phyloP scores from a whole-genome alignment of 2,888 invertebrate species.

The Stomorhina lunata region DNA sequence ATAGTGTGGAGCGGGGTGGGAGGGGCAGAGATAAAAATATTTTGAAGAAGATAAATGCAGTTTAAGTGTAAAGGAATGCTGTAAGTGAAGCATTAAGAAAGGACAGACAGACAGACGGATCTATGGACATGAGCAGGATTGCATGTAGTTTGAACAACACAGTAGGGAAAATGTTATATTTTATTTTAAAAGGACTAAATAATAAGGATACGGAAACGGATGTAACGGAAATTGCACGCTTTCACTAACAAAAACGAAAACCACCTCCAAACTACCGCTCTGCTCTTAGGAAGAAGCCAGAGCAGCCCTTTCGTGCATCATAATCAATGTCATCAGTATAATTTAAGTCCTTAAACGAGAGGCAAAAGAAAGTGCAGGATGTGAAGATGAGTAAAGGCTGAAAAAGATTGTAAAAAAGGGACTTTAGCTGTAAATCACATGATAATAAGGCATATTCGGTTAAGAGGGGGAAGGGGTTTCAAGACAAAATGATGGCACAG shows the following conservation, averaged over 20 bases:
- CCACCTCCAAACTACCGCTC: neutral
- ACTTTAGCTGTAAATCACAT: slow-evolving; percentile 9
- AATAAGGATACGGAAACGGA: slow-evolving; percentile 63
- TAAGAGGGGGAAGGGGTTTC: too few relatives aligned
- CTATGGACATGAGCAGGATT: neutral
- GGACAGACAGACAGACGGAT: too few relatives aligned
- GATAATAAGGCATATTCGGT: too few relatives aligned
- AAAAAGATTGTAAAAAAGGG: slow-evolving; percentile 6
- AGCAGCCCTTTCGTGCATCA: neutral
- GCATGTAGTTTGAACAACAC: neutral
- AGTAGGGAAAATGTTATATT: slow-evolving; percentile 33
- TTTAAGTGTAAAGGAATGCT: neutral
- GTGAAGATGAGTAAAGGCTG: neutral
- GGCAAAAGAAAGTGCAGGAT: neutral
- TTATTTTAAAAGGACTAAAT: slow-evolving; percentile 35
- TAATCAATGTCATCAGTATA: slow-evolving; percentile 46
- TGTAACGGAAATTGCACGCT: slow-evolving; percentile 63
- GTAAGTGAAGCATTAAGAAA: too few relatives aligned
- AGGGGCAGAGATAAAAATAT: neutral
- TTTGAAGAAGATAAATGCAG: slow-evolving; percentile 35
- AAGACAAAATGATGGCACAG: neutral
- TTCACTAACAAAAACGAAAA: slow-evolving; percentile 29
- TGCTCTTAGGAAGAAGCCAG: neutral
- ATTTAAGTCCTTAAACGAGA: slow-evolving; percentile 13
- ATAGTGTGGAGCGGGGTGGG: neutral